Percentiles rank a stretch among this genome's conserved stretches.
phyloP scores from a whole-genome alignment of 2,888 invertebrate genomes.

The Mesochorus sp. region DNA sequence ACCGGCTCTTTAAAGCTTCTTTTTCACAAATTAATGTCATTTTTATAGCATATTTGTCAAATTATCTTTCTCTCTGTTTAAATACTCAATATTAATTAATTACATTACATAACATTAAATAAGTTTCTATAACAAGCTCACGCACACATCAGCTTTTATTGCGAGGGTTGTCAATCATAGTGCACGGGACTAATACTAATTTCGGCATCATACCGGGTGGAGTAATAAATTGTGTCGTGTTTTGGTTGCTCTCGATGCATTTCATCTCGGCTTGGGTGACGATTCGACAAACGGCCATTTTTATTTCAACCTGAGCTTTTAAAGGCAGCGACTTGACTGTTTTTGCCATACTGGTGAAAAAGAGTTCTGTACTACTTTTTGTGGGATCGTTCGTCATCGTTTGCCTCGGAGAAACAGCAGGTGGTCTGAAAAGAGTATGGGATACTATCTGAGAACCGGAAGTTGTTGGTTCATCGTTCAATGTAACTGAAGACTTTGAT shows the following conservation, averaged over 20 bases:
- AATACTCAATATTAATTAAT: no score
- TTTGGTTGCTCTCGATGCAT: conserved; percentile 66
- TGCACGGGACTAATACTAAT: conserved; percentile 78
- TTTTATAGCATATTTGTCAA: no score
- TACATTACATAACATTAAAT: no score
- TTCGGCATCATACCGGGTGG: conserved; percentile 78
- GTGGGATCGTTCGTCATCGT: conserved; percentile 42
- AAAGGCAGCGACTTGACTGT: conserved; percentile 76
- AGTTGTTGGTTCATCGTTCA: no score
- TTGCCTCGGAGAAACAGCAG: conserved; percentile 13
- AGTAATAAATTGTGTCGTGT: conserved; percentile 70
- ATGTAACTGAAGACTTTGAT: conserved; percentile 27
- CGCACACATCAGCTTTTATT: conserved; percentile 43
- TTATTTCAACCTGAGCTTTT: conserved; percentile 78
- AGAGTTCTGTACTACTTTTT: conserved; percentile 74
- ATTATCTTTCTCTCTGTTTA: no score
- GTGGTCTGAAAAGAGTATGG: not conserved
- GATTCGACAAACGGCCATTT: conserved; percentile 78
- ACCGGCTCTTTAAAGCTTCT: not conserved
- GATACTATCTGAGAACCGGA: no score
- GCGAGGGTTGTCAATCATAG: conserved; percentile 76
- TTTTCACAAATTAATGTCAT: not conserved
- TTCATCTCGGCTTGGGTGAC: conserved; percentile 77
- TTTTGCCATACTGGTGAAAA: conserved; percentile 78
- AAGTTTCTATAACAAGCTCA: no score